These are phyloP conservation scores for Leptobrachium leishanense DNA, from an alignment of 2,113 vertebrate species.

Conservation along the genomic window DNA sequence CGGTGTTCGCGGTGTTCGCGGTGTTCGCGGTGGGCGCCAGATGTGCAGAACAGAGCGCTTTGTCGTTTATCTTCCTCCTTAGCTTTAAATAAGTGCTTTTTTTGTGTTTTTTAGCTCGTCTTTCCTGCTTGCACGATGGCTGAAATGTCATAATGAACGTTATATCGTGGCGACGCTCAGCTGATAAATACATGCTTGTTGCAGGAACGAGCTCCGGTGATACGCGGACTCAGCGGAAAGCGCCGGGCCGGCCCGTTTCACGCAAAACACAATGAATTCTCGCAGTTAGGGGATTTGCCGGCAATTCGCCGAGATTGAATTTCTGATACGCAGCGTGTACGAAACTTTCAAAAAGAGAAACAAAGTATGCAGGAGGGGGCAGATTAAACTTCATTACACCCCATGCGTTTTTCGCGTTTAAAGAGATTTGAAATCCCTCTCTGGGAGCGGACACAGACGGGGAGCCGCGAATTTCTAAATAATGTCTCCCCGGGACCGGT, in stretches of 20 bases:
- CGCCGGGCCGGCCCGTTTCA: constrained; percentile 37
- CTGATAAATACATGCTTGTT: not conserved
- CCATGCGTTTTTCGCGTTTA: constrained; percentile 52
- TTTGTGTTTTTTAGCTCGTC: not conserved
- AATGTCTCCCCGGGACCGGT: constrained; percentile 3
- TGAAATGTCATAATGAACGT: not conserved
- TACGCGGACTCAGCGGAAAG: constrained; percentile 13
- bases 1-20: not conserved
- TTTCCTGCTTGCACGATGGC: not conserved
- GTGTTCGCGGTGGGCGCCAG: not conserved
- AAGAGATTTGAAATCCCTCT: constrained; percentile 48
- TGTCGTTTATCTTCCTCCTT: not conserved
- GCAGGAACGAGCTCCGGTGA: constrained; percentile 1
- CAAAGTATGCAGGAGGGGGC: constrained; percentile 38
- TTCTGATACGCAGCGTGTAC: constrained; percentile 49
- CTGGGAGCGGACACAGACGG: constrained; percentile 42
- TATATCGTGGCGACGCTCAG: not conserved
- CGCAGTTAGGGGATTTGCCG: constrained; percentile 48
- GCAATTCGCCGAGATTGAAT: constrained; percentile 52
- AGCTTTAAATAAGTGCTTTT: not conserved
- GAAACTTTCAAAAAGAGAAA: constrained; percentile 27
- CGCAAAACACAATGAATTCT: constrained; percentile 45
- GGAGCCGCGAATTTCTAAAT: constrained; percentile 36
- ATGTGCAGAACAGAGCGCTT: not conserved
- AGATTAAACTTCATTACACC: constrained; percentile 53